Percentiles rank a stretch among this genome's conserved stretches.
These are phyloP conservation scores for Bombus difficillimus DNA, from an alignment of 1,140 invertebrate species.

Conservation along the genomic window DNA sequence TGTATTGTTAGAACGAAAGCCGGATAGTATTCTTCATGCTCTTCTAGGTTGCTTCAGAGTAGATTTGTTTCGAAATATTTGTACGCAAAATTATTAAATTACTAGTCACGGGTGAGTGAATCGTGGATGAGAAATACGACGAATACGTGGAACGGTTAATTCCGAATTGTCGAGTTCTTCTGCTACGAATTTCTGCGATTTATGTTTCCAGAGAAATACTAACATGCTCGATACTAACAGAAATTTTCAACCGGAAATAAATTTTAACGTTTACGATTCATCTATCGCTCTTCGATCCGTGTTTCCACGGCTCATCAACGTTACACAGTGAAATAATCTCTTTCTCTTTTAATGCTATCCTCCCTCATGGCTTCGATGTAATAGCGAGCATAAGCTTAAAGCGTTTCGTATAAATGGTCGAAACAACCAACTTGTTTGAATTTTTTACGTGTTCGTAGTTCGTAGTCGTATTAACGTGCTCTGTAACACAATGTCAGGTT, in stretches of 20 bases:
- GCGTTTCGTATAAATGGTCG: background rate
- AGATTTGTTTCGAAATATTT: background rate
- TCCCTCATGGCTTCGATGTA: background rate
- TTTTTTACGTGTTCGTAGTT: conserved; percentile 22
- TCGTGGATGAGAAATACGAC: background rate
- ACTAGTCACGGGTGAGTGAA: background rate
- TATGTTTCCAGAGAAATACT: too few species aligned
- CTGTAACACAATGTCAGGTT: conserved; percentile 29
- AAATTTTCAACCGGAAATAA: background rate
- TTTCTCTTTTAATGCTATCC: background rate
- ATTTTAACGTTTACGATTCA: background rate
- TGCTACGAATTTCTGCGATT: background rate
- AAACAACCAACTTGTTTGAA: conserved; percentile 32
- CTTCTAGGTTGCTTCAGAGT: background rate
- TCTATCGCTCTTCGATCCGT: background rate
- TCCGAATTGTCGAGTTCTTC: background rate
- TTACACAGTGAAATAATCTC: background rate
- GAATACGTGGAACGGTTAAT: background rate
- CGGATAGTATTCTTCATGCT: background rate
- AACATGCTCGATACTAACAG: too few species aligned
- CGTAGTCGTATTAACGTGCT: conserved; percentile 23
- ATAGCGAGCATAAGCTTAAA: background rate
- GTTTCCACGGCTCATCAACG: too few species aligned
- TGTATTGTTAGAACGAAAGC: conserved; percentile 3
- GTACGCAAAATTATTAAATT: conserved; percentile 18